These are phyloP conservation scores for Lethrus apterus DNA, from an alignment of 1,140 invertebrate genomes.

Conservation along the genomic window DNA sequence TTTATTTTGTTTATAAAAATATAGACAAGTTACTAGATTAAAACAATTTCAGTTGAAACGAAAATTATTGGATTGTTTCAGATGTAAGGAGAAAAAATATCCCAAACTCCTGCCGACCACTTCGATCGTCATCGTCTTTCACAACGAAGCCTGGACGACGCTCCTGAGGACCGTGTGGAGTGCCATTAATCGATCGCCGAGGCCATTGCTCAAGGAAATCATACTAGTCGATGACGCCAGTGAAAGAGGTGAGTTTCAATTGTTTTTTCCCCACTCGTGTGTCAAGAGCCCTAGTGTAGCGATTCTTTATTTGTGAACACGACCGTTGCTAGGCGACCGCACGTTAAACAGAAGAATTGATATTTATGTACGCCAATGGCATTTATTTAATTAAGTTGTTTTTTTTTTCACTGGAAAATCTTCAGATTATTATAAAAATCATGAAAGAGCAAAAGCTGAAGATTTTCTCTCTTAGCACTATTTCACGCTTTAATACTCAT, in stretches of 20 bases:
- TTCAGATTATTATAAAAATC: too few relatives aligned
- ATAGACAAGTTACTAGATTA: too few relatives aligned
- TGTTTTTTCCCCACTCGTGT: not conserved
- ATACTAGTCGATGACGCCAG: constrained; percentile 95
- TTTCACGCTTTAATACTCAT: too few relatives aligned
- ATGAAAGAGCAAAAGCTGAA: too few relatives aligned
- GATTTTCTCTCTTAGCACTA: too few relatives aligned
- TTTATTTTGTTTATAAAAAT: too few relatives aligned
- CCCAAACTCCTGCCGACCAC: constrained; percentile 74
- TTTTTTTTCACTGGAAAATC: too few relatives aligned
- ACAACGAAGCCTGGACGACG: constrained; percentile 98
- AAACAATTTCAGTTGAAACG: not conserved
- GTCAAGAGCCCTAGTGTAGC: too few relatives aligned
- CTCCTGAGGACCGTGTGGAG: constrained; percentile 92
- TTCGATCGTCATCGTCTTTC: constrained; percentile 94
- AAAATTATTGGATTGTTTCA: constrained; percentile 40
- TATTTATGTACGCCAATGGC: too few relatives aligned
- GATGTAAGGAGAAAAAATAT: constrained; percentile 72
- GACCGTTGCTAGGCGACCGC: too few relatives aligned
- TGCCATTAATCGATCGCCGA: constrained; percentile 88
- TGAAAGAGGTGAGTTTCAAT: constrained; percentile 64
- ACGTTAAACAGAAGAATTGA: too few relatives aligned
- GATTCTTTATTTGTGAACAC: constrained; percentile 10
- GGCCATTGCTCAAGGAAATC: constrained; percentile 81
- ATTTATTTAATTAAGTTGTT: too few relatives aligned